Evolutionary conservation across 2,113 vertebrate genomes (phyloP).

Genomic region (Hemicordylus capensis): DNA sequence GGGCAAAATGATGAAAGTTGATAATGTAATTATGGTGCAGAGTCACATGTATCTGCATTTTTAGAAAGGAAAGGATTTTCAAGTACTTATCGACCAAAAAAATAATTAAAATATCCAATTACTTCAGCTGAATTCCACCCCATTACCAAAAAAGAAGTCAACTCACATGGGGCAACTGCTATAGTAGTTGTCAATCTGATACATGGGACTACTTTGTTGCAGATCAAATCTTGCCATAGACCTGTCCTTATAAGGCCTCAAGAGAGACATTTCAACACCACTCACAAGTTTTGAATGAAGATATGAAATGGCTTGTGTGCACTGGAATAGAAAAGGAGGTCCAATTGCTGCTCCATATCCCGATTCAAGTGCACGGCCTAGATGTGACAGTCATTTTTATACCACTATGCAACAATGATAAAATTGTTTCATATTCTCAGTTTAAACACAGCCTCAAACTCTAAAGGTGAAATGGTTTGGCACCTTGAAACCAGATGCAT

Average conservation of each 20-base stretch:
- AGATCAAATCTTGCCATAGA: not conserved
- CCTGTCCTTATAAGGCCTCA: slow-evolving; percentile 5
- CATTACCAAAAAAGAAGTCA: not conserved
- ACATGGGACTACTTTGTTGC: not conserved
- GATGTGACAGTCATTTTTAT: not conserved
- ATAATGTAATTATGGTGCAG: not conserved
- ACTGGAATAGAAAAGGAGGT: rapidly evolving
- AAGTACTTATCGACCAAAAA: too few species aligned
- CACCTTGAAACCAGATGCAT: too few species aligned
- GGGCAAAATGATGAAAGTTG: not conserved
- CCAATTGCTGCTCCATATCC: not conserved
- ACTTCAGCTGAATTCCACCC: not conserved
- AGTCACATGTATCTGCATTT: not conserved
- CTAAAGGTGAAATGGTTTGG: too few species aligned
- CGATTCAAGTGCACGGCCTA: not conserved
- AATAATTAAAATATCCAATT: not conserved
- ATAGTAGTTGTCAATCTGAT: slow-evolving; percentile 16
- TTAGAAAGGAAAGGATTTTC: slow-evolving; percentile 6
- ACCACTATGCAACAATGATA: too few species aligned
- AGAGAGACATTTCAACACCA: not conserved
- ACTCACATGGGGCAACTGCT: not conserved
- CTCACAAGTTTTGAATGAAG: not conserved
- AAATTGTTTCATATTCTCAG: too few species aligned
- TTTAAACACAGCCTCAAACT: too few species aligned
- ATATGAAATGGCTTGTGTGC: not conserved